These are phyloP conservation scores for Campylomormyrus tamandua DNA, from an alignment of 2,113 vertebrate genomes.

Conservation along the genomic window DNA sequence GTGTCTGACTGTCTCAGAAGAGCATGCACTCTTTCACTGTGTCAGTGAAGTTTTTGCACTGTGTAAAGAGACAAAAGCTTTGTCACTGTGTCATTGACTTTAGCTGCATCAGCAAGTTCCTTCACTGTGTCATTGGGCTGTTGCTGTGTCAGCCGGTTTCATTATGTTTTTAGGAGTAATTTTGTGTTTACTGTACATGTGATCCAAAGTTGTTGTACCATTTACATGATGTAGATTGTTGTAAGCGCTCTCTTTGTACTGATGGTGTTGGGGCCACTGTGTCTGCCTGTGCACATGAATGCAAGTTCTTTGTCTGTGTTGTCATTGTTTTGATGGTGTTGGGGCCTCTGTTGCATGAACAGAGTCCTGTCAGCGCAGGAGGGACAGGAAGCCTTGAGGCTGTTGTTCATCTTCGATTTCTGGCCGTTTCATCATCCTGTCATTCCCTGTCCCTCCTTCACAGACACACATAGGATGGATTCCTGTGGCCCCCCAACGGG, in stretches of 20 bases:
- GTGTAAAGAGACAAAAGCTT: constrained; percentile 14
- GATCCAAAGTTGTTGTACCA: not conserved
- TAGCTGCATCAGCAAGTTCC: not conserved
- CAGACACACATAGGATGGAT: not conserved
- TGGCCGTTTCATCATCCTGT: constrained; percentile 19
- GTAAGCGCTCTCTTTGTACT: not conserved
- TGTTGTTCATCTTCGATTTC: constrained; percentile 19
- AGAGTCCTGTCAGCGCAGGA: not conserved
- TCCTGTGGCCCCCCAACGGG: not conserved
- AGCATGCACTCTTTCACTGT: not conserved
- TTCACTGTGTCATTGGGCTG: not conserved
- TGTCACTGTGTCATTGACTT: not conserved
- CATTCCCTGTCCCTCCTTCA: not conserved
- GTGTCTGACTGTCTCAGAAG: constrained; percentile 10
- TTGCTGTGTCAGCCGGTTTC: not conserved
- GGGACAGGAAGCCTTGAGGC: not conserved
- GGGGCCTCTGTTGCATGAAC: not conserved
- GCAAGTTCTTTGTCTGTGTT: not conserved
- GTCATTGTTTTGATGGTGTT: not conserved
- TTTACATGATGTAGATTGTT: not conserved
- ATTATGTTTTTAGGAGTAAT: not conserved
- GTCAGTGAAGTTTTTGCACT: constrained; percentile 24
- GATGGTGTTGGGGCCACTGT: not conserved
- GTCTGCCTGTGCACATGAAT: not conserved
- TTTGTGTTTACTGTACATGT: not conserved